Conservation (phyloP, 2,113 vertebrate species). For the Galeopterus variegatus region DNA sequence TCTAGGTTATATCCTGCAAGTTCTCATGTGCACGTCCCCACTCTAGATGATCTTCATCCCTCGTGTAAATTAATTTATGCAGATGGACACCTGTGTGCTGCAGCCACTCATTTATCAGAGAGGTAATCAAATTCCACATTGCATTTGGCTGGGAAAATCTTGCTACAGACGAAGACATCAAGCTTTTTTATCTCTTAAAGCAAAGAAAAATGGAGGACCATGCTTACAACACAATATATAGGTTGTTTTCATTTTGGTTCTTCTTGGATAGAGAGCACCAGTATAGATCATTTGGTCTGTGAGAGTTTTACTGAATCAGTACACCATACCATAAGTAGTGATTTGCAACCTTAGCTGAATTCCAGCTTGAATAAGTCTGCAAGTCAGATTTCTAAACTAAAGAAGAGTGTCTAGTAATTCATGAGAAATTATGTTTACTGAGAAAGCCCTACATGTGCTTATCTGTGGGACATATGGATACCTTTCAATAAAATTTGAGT, state of each 20-base stretch:
- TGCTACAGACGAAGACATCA: background rate
- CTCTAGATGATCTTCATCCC: background rate
- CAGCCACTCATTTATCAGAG: background rate
- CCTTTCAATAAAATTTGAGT: background rate
- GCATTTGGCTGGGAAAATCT: background rate
- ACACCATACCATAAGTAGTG: background rate
- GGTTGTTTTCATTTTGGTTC: slow-evolving; percentile 19
- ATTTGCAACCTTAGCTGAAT: slow-evolving; percentile 15
- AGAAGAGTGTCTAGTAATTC: slow-evolving; percentile 9
- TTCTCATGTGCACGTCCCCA: background rate
- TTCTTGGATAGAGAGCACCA: background rate
- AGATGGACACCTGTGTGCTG: background rate
- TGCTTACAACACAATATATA: background rate
- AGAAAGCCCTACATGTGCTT: background rate
- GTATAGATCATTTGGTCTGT: background rate
- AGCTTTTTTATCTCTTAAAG: slow-evolving; percentile 37
- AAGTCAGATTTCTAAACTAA: background rate
- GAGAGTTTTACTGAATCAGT: slow-evolving; percentile 1
- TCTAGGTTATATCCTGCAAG: background rate
- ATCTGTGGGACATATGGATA: background rate
- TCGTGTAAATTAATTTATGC: background rate
- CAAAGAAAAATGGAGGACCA: slow-evolving; percentile 60
- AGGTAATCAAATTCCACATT: background rate
- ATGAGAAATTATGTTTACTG: background rate
- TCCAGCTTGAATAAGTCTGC: background rate